Percentiles rank a stretch among this genome's conserved stretches.
Evolutionary conservation across 2,888 invertebrate genomes (phyloP).

Genomic region (Drosophila austrosaltans): DNA sequence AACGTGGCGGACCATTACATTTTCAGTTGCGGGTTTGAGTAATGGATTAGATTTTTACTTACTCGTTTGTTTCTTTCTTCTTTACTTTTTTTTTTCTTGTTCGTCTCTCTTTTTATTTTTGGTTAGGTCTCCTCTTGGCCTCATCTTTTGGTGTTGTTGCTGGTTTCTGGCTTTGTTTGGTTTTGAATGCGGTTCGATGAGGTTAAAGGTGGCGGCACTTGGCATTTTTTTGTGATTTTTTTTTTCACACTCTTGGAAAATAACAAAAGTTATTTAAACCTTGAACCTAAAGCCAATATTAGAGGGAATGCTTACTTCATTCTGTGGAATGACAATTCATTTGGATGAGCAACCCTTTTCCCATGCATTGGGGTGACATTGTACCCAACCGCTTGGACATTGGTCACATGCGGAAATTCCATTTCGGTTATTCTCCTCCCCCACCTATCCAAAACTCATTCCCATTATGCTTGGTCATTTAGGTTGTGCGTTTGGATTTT

Average conservation of each 20-base stretch:
- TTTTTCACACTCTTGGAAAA: too few species aligned
- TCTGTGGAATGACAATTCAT: not conserved
- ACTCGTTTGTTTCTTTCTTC: constrained; percentile 61
- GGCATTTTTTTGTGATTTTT: not conserved
- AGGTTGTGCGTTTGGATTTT: not conserved
- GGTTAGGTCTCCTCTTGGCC: too few species aligned
- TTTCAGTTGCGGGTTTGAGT: constrained; percentile 72
- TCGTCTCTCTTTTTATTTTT: not conserved
- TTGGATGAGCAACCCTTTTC: not conserved
- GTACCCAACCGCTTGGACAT: not conserved
- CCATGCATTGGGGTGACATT: too few species aligned
- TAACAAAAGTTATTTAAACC: not conserved
- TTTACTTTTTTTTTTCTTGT: constrained; percentile 30
- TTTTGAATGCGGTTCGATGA: not conserved
- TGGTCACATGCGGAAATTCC: constrained; percentile 2
- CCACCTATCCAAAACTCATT: not conserved
- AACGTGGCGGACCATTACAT: constrained; percentile 58
- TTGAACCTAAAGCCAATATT: not conserved
- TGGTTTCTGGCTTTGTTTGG: not conserved
- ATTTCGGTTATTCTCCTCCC: too few species aligned
- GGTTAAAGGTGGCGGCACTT: constrained; percentile 1
- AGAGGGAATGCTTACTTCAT: not conserved
- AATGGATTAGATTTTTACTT: constrained; percentile 77
- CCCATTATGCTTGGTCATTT: not conserved
- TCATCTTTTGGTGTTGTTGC: not conserved